Evolutionary conservation across 2,888 invertebrate species (phyloP), one percentile per base, ranked within the genome.

Genomic region (Hyppa rectilinea): DNA sequence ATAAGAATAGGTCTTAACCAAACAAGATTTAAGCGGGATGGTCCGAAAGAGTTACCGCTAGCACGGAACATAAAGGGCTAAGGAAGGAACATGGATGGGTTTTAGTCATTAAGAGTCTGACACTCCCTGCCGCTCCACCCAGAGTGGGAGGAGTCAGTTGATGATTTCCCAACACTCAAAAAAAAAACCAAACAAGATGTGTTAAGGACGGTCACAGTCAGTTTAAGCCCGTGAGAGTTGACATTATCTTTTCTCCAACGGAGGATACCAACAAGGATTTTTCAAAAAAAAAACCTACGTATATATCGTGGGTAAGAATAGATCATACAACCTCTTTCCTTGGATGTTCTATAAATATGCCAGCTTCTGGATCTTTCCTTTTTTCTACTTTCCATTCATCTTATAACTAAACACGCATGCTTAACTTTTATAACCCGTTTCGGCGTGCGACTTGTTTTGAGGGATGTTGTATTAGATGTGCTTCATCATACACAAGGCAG

Each of bases 121-220:
- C n/a, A n/a, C n/a, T n/a, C n/a, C n/a, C n/a, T n/a, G n/a, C n/a
- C n/a, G n/a, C n/a, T n/a, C n/a, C n/a, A n/a, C n/a, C n/a, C n/a
- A n/a, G n/a, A n/a, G n/a, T n/a, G n/a, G n/a, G n/a, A n/a, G n/a
- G n/a, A n/a, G n/a, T n/a, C n/a, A n/a, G n/a, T n/a, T n/a, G n/a
- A n/a, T n/a, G n/a, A n/a, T n/a, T n/a, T n/a, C n/a, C n/a, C n/a
- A n/a, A n/a, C n/a, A n/a, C n/a, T n/a, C n/a, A n/a, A n/a, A n/a
- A n/a, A n/a, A n/a, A n/a, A n/a, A 65, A 53, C 26, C 26, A 65
- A 75, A 65, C 75, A 71, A 34, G 14, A 47, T 34, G 20, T 26
- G 31, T n/a, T 34, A 20, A 53, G 26, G 26, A 38, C 17, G 10
- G 31, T 9, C 10, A 2, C 29, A 34, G 43, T 38, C 4, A 10